phyloP scores from a whole-genome alignment of 2,888 invertebrate genomes.

The Rhabditoides inermis region DNA sequence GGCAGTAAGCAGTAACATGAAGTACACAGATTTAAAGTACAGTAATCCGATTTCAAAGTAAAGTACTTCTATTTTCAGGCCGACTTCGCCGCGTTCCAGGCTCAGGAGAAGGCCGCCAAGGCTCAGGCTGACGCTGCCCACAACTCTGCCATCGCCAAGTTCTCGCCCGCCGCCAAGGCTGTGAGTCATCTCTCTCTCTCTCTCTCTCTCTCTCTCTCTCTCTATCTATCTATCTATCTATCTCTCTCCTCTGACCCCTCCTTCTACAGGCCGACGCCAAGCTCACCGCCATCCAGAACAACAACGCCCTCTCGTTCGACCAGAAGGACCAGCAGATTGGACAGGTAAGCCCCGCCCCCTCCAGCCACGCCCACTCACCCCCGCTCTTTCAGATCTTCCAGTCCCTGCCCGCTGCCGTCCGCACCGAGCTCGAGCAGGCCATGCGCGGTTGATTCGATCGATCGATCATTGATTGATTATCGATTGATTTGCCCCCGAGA shows the following conservation, averaged over 20 bases:
- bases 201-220: neutral
- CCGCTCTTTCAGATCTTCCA: too few relatives aligned
- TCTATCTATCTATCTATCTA: neutral
- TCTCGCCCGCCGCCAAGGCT: slow-evolving; percentile 38
- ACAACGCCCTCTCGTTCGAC: slow-evolving; percentile 27
- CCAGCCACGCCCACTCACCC: too few relatives aligned
- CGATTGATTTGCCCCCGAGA: too few relatives aligned
- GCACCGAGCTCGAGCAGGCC: too few relatives aligned
- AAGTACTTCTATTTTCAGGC: slow-evolving; percentile 16
- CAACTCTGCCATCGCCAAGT: slow-evolving; percentile 30
- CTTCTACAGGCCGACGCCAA: slow-evolving; percentile 25
- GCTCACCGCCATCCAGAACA: slow-evolving; percentile 40
- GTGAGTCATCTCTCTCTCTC: neutral
- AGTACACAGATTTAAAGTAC: too few relatives aligned
- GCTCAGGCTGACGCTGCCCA: slow-evolving; percentile 40
- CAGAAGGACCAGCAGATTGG: slow-evolving; percentile 43
- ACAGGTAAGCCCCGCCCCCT: too few relatives aligned
- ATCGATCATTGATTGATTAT: too few relatives aligned
- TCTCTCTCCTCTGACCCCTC: neutral
- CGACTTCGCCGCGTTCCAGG: slow-evolving; percentile 40
- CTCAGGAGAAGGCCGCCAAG: slow-evolving; percentile 27
- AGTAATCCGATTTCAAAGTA: too few relatives aligned
- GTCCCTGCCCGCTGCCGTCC: too few relatives aligned
- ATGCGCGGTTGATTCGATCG: too few relatives aligned
- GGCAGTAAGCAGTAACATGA: too few relatives aligned